phyloP scores from a whole-genome alignment of 2,888 invertebrate species.

The Metellina segmentata region DNA sequence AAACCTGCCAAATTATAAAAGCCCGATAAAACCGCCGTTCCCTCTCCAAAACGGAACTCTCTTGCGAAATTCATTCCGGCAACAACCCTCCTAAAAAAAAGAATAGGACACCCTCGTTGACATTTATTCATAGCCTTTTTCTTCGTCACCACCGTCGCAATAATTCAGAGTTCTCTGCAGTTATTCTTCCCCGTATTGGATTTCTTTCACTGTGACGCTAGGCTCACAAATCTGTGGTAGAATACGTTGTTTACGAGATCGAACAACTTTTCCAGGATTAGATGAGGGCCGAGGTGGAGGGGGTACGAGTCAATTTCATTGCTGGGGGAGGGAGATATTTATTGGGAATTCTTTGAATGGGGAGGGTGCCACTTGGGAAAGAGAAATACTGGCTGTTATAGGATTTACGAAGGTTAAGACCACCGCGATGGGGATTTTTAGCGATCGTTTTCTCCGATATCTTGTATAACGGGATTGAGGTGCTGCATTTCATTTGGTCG shows the following conservation, averaged over 20 bases:
- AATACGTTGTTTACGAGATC: slow-evolving; percentile 50
- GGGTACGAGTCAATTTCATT: slow-evolving; percentile 34
- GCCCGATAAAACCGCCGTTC: neutral
- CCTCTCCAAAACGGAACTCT: neutral
- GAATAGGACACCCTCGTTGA: slow-evolving; percentile 20
- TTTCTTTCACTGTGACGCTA: slow-evolving; percentile 45
- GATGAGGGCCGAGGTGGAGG: slow-evolving; percentile 17
- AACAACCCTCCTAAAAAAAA: slow-evolving; percentile 6
- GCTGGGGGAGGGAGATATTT: slow-evolving; percentile 35
- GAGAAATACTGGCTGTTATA: slow-evolving; percentile 50
- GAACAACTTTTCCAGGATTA: slow-evolving; percentile 53
- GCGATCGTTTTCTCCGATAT: slow-evolving; percentile 40
- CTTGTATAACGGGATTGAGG: slow-evolving; percentile 37
- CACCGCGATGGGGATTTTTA: slow-evolving; percentile 24
- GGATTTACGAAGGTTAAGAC: slow-evolving; percentile 32
- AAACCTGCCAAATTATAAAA: neutral
- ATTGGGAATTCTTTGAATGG: slow-evolving; percentile 48
- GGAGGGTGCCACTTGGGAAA: slow-evolving; percentile 36
- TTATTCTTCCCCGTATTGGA: slow-evolving; percentile 52
- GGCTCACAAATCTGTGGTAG: slow-evolving; percentile 37
- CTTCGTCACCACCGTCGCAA: slow-evolving; percentile 35
- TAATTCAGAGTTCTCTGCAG: slow-evolving; percentile 39
- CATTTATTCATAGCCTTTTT: slow-evolving; percentile 52
- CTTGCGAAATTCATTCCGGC: neutral
- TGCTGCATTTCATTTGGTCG: slow-evolving; percentile 5